Percentiles rank a stretch among this genome's conserved stretches.
These are phyloP conservation scores for Drosophila silvestris DNA, from an alignment of 2,888 invertebrate genomes.

Conservation along the genomic window DNA sequence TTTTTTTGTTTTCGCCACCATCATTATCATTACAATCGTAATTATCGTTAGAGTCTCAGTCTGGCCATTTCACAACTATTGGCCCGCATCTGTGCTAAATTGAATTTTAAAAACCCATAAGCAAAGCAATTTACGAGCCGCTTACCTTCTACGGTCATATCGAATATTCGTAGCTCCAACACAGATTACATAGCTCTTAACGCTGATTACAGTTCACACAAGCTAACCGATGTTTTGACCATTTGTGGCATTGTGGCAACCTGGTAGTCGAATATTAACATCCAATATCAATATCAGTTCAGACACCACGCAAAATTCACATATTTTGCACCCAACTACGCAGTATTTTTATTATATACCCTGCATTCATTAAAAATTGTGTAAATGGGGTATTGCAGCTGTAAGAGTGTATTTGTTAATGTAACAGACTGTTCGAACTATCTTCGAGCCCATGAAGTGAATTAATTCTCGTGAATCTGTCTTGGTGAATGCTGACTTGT, in stretches of 20 bases:
- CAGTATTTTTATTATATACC: neutral
- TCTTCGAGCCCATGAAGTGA: accelerated
- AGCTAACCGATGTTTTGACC: constrained; percentile 33
- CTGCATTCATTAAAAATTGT: neutral
- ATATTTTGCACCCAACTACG: constrained; percentile 41
- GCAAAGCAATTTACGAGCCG: constrained; percentile 48
- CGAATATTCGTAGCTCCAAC: constrained; percentile 27
- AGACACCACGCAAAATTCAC: constrained; percentile 57
- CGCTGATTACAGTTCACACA: constrained; percentile 37
- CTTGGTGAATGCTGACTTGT: accelerated
- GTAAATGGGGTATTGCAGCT: neutral
- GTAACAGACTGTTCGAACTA: neutral
- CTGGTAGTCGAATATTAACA: constrained; percentile 31
- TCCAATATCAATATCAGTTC: constrained; percentile 22
- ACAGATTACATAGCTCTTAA: constrained; percentile 27
- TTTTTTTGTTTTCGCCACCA: constrained; percentile 11
- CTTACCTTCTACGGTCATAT: constrained; percentile 55
- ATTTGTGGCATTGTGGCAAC: constrained; percentile 37
- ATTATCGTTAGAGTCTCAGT: constrained; percentile 36
- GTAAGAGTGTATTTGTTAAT: neutral
- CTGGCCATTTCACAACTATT: constrained; percentile 11
- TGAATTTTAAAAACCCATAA: constrained; percentile 61
- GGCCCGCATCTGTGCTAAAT: constrained; percentile 58
- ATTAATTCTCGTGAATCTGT: neutral
- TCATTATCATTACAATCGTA: constrained; percentile 47